Conservation (phyloP, 2,888 invertebrate genomes). For the Callosobruchus maculatus region DNA sequence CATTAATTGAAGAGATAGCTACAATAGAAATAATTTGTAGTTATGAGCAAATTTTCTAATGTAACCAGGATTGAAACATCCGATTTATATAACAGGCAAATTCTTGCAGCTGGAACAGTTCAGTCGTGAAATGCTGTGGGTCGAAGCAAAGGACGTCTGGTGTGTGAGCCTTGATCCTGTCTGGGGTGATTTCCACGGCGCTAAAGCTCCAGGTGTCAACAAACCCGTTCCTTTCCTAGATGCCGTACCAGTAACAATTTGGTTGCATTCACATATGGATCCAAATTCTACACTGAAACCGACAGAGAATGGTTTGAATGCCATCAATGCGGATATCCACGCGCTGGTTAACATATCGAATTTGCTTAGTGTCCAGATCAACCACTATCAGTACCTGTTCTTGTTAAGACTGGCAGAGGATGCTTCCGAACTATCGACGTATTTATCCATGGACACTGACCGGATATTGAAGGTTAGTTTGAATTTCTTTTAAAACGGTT, state of each 20-base stretch:
- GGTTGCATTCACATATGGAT: conserved; percentile 62
- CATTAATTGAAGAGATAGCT: too few species aligned
- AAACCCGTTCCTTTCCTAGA: conserved; percentile 78
- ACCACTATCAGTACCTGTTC: conserved; percentile 91
- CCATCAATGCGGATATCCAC: conserved; percentile 66
- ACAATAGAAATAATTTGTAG: too few species aligned
- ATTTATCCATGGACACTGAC: conserved; percentile 73
- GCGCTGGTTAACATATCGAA: conserved; percentile 78
- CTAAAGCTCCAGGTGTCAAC: conserved; percentile 68
- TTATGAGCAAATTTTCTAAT: too few species aligned
- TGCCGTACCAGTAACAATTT: conserved; percentile 82
- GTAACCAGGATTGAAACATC: too few species aligned
- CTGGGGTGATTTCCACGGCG: conserved; percentile 90
- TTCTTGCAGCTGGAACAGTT: conserved; percentile 39
- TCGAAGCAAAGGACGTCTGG: conserved; percentile 85
- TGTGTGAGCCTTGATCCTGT: conserved; percentile 83
- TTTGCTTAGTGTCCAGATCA: conserved; percentile 83
- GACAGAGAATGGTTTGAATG: not conserved
- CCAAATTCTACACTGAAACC: conserved; percentile 42
- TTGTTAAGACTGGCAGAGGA: conserved; percentile 79
- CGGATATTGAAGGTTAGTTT: conserved; percentile 58
- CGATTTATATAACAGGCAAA: too few species aligned
- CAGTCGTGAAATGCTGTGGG: conserved; percentile 60
- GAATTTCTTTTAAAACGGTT: not conserved
- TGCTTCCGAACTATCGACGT: conserved; percentile 74